phyloP scores from a whole-genome alignment of 2,888 invertebrate species.

The Caenorhabditis plicata region DNA sequence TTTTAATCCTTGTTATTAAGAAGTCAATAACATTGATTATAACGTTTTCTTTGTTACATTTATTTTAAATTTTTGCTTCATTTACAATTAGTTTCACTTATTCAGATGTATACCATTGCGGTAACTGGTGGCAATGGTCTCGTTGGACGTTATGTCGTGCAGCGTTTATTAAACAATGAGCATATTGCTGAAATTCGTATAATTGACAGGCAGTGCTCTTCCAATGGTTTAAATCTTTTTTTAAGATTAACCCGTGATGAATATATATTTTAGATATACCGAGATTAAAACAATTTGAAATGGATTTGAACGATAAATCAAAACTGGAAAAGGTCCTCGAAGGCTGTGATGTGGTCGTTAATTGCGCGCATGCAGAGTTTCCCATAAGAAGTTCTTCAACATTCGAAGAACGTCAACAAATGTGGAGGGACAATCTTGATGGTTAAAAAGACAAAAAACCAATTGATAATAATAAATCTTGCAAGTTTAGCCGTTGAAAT shows the following conservation, averaged over 20 bases:
- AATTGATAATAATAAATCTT: not conserved
- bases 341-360: conserved; percentile 45
- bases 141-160: conserved; percentile 52
- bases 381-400: conserved; percentile 30
- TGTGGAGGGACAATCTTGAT: conserved; percentile 43
- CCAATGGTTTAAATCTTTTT: conserved; percentile 16
- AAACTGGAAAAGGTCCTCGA: conserved; percentile 35
- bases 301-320: conserved; percentile 40
- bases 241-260: too few species aligned
- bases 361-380: conserved; percentile 37
- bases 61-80: too few species aligned
- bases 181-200: conserved; percentile 51
- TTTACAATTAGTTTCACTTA: conserved; percentile 1
- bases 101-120: conserved; percentile 46
- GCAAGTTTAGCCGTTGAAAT: conserved; percentile 52
- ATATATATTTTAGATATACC: too few species aligned
- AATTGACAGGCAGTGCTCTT: conserved; percentile 43
- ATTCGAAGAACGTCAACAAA: conserved; percentile 26
- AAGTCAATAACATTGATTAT: not conserved
- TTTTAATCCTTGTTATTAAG: conserved; percentile 22
- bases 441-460: conserved; percentile 10
- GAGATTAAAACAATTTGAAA: conserved; percentile 14
- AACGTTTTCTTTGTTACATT: too few species aligned
- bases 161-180: conserved; percentile 46
- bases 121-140: conserved; percentile 61